Evolutionary conservation across 2,888 invertebrate species (phyloP), one percentile per base, ranked within the genome.

Genomic region (Helicoverpa assulta): DNA sequence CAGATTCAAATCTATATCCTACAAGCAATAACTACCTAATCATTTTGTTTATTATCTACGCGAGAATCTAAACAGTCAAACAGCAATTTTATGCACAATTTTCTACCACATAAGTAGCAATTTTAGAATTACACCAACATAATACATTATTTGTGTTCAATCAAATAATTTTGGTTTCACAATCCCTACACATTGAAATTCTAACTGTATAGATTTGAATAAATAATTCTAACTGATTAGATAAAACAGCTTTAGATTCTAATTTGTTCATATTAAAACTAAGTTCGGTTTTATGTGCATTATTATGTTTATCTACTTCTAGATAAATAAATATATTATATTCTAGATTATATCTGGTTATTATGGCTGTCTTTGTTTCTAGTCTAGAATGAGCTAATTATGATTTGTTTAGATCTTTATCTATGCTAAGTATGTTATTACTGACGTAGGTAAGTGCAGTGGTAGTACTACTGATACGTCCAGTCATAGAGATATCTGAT

Each of bases 231-330:
- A 58, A 62, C 54, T 59, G 67, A 80, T 76, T 72, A 80, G 53
- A 69, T 73, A 67, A 21, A 43, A 64, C 14, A 12, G 37, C 18
- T 72, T 76, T 62, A 67, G 47, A 62, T 73, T 64, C 43, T 63
- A 76, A 80, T 80, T 78, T 80, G 77, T 80, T 73, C 50, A 50
- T 68, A 67, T 76, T 76, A 67, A 69, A 60, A 76, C 50, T 64
- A 29, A 50, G 7, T 47, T 53, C 55, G 53, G 52, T 58, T 56
- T 63, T 73, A 54, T 53, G 54, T 59, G 43, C 53, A 37, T 29
- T 5, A 26, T 52, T 60, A 43, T 7, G 26, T 78, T 78, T 67
- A 78, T 78, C 51, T 26, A 47, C 55, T 52, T 18, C 37, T 19
- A n/a, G n/a, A n/a, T n/a, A n/a, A n/a, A n/a, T n/a, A n/a, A n/a